Evolutionary conservation across 2,888 invertebrate genomes (phyloP).

Genomic region (Pyralis farinalis): DNA sequence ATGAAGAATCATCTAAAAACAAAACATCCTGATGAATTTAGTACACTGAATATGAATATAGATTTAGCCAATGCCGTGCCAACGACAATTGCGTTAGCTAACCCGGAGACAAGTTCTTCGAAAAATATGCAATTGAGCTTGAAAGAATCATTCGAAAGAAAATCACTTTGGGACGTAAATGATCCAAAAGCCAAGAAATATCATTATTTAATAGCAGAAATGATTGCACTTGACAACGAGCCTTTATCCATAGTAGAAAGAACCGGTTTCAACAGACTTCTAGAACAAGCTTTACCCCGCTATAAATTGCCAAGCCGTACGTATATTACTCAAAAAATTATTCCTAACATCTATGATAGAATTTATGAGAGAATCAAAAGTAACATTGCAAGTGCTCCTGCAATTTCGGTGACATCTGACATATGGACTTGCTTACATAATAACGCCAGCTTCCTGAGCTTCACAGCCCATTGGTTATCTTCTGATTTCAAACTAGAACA

Average conservation of each 20-base stretch:
- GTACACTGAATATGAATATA: neutral
- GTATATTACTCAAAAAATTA: slow-evolving; percentile 20
- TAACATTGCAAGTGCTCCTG: slow-evolving; percentile 18
- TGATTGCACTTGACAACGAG: slow-evolving; percentile 17
- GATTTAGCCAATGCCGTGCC: too few species aligned
- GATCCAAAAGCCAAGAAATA: slow-evolving; percentile 2
- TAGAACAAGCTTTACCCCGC: slow-evolving; percentile 10
- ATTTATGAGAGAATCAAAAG: slow-evolving; percentile 16
- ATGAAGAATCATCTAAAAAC: neutral
- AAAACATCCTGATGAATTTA: neutral
- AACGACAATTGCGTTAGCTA: too few species aligned
- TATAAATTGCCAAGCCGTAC: slow-evolving; percentile 22
- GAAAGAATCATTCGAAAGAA: slow-evolving; percentile 4
- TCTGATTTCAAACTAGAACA: slow-evolving; percentile 14
- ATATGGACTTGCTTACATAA: slow-evolving; percentile 24
- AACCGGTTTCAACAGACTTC: slow-evolving; percentile 14
- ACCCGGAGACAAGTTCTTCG: too few species aligned
- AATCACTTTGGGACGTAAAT: slow-evolving; percentile 4
- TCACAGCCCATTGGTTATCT: slow-evolving; percentile 14
- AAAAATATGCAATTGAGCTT: neutral
- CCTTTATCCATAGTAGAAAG: slow-evolving; percentile 16
- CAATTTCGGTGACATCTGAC: slow-evolving; percentile 23
- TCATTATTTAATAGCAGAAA: slow-evolving; percentile 6
- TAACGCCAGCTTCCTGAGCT: slow-evolving; percentile 21
- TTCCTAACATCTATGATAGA: slow-evolving; percentile 22